Evolutionary conservation across 2,113 vertebrate species (phyloP), one percentile per base, ranked within the genome.

Genomic region (Mohoua ochrocephala): DNA sequence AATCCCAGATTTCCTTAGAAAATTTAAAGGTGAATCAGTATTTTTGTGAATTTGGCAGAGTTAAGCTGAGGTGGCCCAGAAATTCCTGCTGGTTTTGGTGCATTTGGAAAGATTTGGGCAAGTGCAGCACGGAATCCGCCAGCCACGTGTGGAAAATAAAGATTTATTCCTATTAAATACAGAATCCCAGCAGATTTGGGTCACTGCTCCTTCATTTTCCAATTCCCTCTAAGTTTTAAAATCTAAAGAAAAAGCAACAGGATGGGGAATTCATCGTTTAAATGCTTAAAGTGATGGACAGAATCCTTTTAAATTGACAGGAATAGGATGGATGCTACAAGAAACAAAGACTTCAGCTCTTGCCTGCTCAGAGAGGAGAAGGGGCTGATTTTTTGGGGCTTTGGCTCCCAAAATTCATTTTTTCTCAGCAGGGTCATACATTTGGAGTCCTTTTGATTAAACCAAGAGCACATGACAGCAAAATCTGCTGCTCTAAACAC

Each of bases 381-480:
- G 24, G 47, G 50, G 74, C 57, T 3, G 89, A 93, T 69, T 93
- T 65, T 71, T 53, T 24, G 54, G 81, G 81, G 70, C 2, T 68
- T 83, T 96, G 91, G 81, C 87, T 87, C 61, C 70, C 87, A 42
- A 94, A 91, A 87, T 7, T 10, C 84, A 57, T 91, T 94, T 95
- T 95, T 96, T 39, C 84, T 89, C 57, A 22, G 10, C 47, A 68
- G 85, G 79, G 22, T 95, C 91, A 84, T 42, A 64, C 54, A 87
- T 73, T 89, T 96, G 91, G 93, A 96, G 89, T 19, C 41, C 56
- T 82, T 84, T 53, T 42, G 47, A 75, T 87, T 77, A 95, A 94
- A 87, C 61, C 37, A 94, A 91, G 26, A 89, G 61, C 54, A 74
- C 37, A 41, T 45, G 82, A 90, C 82, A 95, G 81, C 79, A 56